These are phyloP conservation scores for Carposina sasakii DNA, from an alignment of 1,140 invertebrate genomes.

Conservation along the genomic window DNA sequence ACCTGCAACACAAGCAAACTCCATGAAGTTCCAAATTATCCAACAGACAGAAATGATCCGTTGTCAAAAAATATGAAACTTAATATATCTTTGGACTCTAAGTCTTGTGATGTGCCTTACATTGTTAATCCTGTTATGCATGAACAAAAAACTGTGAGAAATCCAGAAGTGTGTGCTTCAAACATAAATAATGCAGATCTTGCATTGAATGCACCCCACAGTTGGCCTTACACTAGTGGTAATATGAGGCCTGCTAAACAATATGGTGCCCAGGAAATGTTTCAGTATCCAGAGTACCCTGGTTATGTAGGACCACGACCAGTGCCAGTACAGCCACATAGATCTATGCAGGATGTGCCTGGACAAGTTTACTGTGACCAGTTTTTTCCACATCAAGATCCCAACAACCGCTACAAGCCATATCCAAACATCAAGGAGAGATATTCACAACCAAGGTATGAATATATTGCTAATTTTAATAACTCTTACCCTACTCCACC, in stretches of 20 bases:
- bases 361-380: conserved; percentile 43
- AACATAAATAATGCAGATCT: conserved; percentile 41
- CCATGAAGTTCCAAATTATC: conserved; percentile 42
- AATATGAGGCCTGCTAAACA: conserved; percentile 39
- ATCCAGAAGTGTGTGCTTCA: conserved; percentile 40
- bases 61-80: conserved; percentile 45
- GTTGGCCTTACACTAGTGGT: conserved; percentile 39
- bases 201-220: conserved; percentile 35
- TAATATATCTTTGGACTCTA: conserved; percentile 43
- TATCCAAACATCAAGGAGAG: conserved; percentile 56
- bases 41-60: conserved; percentile 23
- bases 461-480: conserved; percentile 56
- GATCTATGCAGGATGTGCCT: conserved; percentile 38
- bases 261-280: conserved; percentile 48
- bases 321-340: conserved; percentile 40
- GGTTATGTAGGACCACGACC: conserved; percentile 42
- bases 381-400: conserved; percentile 50
- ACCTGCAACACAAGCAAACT: conserved; percentile 46
- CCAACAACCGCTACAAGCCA: conserved; percentile 57
- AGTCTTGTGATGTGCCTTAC: conserved; percentile 70
- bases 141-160: conserved; percentile 55
- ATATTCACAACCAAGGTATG: conserved; percentile 58
- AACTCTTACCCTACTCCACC: conserved; percentile 47
- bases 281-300: conserved; percentile 53
- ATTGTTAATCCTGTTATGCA: conserved; percentile 44